Evolutionary conservation across 2,797 vertebrate genomes (phyloP).

Genomic region (Petrocephalus schoutedeni): DNA sequence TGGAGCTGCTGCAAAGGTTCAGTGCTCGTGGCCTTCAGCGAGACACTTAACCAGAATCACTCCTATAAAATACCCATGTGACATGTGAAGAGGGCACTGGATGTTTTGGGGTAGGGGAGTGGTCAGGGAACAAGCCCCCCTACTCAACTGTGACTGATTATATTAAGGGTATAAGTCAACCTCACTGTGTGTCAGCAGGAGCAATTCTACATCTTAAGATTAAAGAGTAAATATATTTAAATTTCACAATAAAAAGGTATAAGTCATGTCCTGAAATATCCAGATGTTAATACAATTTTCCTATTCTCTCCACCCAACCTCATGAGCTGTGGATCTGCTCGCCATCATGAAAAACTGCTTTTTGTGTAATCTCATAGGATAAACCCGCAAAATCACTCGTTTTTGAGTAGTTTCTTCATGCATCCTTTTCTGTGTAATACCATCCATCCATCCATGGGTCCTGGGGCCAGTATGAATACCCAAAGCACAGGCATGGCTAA

Average conservation of each 20-base stretch:
- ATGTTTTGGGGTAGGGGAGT: neutral
- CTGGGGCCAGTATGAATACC: neutral
- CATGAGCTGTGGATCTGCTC: neutral
- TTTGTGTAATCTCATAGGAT: neutral
- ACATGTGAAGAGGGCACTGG: neutral
- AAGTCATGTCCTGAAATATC: neutral
- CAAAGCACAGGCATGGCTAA: neutral
- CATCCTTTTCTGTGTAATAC: neutral
- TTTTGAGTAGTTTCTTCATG: neutral
- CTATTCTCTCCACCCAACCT: neutral
- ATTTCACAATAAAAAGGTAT: neutral
- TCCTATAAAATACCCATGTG: neutral
- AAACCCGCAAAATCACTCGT: neutral
- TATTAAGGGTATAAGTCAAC: neutral
- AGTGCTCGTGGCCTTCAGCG: neutral
- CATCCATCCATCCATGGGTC: neutral
- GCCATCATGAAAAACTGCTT: neutral
- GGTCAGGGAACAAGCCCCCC: neutral
- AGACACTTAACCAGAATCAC: neutral
- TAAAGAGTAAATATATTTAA: neutral
- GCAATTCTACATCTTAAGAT: neutral
- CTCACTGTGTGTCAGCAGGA: neutral
- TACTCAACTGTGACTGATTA: neutral
- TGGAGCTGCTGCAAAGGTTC: neutral
- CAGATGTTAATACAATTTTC: neutral